Evolutionary conservation across 2,888 invertebrate species (phyloP), one percentile per base, ranked within the genome.

Genomic region (Pheosia gnoma): DNA sequence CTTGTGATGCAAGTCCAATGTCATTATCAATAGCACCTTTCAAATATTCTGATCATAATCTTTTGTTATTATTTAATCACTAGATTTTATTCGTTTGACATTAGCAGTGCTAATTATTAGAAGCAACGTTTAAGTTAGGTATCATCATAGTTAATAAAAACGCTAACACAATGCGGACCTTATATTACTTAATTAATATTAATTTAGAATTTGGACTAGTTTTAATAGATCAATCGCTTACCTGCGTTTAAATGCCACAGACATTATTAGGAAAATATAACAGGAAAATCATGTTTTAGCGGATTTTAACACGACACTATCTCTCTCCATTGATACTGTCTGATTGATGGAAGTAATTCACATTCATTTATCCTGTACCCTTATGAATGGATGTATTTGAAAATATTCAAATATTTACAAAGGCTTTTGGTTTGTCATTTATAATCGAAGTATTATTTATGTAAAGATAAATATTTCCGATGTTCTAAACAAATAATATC

Each of bases 291-390:
- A 61, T n/a, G 56, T 60, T 69, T 65, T 65, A 51, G 65, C 59
- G 53, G 57, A 62, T 65, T 75, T 70, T 67, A 63, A 61, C 62
- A 58, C 53, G 59, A 59, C 25, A 57, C 38, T 58, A 61, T 59
- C 65, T 65, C 55, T 64, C 37, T 37, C 59, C 59, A 57, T 63
- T 71, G 71, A 67, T 61, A 60, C 62, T 65, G 66, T 71, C 65
- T 75, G 63, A 68, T 68, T 58, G 74, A 73, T 71, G 57, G 56
- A 59, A 63, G 54, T 68, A 0, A 25, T 58, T 67, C 60, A 54
- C 63, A 67, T 65, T 65, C 52, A 69, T 76, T 71, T 38, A 57
- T 62, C 56, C 61, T 62, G 43, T 45, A 45, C 9, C 47, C 47
- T 47, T 5, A 47, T 47, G 47, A 3, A 47, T 47, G 47, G 43